Conservation (phyloP, 2,888 invertebrate genomes). For the Leptinotarsa juncta region DNA sequence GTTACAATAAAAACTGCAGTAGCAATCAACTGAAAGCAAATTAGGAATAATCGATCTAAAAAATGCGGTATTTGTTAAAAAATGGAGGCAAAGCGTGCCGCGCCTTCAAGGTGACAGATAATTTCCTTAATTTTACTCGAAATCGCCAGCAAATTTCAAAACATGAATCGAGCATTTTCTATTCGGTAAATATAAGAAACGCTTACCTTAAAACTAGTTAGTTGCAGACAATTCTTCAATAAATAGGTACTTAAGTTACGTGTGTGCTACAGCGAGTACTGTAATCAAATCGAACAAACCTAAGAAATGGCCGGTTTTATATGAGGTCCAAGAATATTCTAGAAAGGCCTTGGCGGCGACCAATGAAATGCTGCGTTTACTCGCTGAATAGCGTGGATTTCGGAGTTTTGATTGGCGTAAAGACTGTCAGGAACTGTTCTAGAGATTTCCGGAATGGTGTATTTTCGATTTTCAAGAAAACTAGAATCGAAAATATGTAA, state of each 20-base stretch:
- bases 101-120: constrained; percentile 7
- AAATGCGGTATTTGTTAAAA: background rate
- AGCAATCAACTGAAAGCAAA: background rate
- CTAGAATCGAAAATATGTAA: background rate
- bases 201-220: constrained; percentile 53
- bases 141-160: background rate
- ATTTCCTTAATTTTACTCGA: background rate
- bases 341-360: constrained; percentile 59
- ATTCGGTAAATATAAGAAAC: background rate
- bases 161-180: background rate
- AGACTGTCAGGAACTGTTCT: constrained; percentile 26
- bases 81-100: constrained; percentile 9
- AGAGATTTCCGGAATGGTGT: constrained; percentile 27
- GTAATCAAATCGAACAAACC: constrained; percentile 57
- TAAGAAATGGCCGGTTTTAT: constrained; percentile 62
- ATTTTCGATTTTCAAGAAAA: constrained; percentile 24
- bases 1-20: background rate
- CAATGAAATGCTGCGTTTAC: constrained; percentile 52
- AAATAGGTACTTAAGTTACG: constrained; percentile 52
- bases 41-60: background rate
- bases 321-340: constrained; percentile 57
- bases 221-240: constrained; percentile 60
- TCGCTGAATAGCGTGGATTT: background rate
- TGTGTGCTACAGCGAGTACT: constrained; percentile 50
- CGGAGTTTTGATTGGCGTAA: constrained; percentile 46